phyloP scores from a whole-genome alignment of 2,113 vertebrate species.

The Scopus umbretta region DNA sequence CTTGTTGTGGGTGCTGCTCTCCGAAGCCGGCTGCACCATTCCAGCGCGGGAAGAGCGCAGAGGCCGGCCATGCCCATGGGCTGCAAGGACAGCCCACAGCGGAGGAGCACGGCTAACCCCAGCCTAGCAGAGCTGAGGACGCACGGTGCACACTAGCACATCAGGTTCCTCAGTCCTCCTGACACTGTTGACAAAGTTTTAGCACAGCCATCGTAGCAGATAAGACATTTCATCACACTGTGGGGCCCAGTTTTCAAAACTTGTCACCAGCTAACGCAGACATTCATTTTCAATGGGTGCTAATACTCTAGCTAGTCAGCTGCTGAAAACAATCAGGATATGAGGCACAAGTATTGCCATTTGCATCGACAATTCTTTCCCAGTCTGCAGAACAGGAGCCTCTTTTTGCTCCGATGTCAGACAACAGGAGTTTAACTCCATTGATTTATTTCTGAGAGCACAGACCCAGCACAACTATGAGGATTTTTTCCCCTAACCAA shows the following conservation, averaged over 20 bases:
- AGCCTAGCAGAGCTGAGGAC: not conserved
- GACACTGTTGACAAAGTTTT: not conserved
- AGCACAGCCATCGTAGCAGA: not conserved
- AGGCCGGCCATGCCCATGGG: accelerated
- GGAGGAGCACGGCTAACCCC: not conserved
- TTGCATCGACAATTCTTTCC: not conserved
- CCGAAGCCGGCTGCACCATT: accelerated
- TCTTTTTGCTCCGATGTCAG: not conserved
- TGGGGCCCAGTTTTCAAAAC: not conserved
- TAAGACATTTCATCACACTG: no score
- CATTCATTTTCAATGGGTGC: not conserved
- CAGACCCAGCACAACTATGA: not conserved
- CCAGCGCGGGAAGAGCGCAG: not conserved
- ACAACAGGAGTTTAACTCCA: not conserved
- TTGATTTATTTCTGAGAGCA: not conserved
- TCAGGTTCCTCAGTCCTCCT: not conserved
- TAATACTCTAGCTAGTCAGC: not conserved
- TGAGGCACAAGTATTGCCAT: not conserved
- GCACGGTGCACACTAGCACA: no score
- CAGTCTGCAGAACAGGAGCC: not conserved
- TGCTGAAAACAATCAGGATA: not conserved
- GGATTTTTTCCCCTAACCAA: not conserved
- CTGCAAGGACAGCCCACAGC: no score
- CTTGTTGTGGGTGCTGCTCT: not conserved
- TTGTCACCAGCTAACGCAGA: no score